Evolutionary conservation across 2,797 vertebrate genomes (phyloP).

Genomic region (Clarias laeviceps): DNA sequence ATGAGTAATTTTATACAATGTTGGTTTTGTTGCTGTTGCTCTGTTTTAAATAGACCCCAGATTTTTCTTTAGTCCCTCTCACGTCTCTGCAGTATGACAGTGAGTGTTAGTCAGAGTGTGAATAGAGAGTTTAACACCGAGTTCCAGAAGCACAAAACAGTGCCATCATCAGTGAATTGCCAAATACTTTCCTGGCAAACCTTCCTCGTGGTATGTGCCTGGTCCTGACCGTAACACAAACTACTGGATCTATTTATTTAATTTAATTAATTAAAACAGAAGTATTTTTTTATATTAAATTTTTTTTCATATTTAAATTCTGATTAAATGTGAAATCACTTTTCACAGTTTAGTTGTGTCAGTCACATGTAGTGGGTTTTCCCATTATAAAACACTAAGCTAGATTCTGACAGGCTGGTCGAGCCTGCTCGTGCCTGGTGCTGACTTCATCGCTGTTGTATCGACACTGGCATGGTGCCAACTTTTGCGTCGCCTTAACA

Average conservation of each 20-base stretch:
- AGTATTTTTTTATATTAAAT: not conserved
- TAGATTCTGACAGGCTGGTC: constrained; percentile 8
- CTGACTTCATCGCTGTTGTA: constrained; percentile 45
- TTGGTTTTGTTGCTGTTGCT: constrained; percentile 19
- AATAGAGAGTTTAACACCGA: constrained; percentile 47
- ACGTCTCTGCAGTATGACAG: constrained; percentile 56
- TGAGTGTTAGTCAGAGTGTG: constrained; percentile 62
- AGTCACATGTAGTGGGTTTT: constrained; percentile 27
- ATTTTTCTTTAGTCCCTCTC: constrained; percentile 64
- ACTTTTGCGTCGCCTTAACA: constrained; percentile 15
- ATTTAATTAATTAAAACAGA: not conserved
- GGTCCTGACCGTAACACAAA: constrained; percentile 15
- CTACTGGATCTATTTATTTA: no score
- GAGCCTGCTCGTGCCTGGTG: constrained; percentile 32
- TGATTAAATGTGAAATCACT: constrained; percentile 15
- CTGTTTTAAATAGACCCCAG: constrained; percentile 61
- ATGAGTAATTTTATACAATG: constrained; percentile 70
- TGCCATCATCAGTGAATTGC: constrained; percentile 44
- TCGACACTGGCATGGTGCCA: constrained; percentile 17
- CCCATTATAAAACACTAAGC: constrained; percentile 11
- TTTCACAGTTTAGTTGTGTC: constrained; percentile 45
- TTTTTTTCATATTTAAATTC: no score
- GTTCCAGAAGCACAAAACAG: constrained; percentile 23
- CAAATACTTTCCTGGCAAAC: constrained; percentile 28
- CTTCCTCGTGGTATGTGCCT: not conserved